phyloP scores from a whole-genome alignment of 2,797 vertebrate species.

The Menidia menidia region DNA sequence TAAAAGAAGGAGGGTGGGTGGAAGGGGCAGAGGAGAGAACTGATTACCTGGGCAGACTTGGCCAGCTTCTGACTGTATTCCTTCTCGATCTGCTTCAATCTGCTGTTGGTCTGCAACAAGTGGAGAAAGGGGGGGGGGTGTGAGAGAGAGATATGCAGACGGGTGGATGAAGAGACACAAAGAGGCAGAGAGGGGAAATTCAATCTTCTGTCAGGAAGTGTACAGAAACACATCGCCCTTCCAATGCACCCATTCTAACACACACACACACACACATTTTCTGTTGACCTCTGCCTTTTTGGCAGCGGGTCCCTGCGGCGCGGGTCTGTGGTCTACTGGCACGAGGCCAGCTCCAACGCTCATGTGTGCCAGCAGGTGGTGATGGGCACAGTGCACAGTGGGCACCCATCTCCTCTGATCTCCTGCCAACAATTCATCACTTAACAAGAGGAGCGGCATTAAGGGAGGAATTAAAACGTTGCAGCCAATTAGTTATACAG shows the following conservation, averaged over 20 bases:
- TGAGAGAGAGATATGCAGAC: constrained; percentile 66
- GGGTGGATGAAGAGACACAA: constrained; percentile 56
- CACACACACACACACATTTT: constrained; percentile 55
- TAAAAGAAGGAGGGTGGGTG: constrained; percentile 18
- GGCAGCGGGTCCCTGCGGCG: constrained; percentile 77
- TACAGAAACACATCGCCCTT: constrained; percentile 42
- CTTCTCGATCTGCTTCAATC: constrained; percentile 91
- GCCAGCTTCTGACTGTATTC: constrained; percentile 88
- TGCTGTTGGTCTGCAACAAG: constrained; percentile 88
- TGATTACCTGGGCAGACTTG: constrained; percentile 89
- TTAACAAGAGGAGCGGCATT: constrained; percentile 82
- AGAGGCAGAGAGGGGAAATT: constrained; percentile 67
- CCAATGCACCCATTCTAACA: constrained; percentile 72
- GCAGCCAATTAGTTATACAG: constrained; percentile 91
- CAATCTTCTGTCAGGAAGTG: constrained; percentile 80
- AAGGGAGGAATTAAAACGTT: constrained; percentile 79
- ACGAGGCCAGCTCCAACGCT: constrained; percentile 82
- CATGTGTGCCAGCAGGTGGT: constrained; percentile 85
- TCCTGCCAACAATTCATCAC: constrained; percentile 91
- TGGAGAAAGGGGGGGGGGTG: constrained; percentile 62
- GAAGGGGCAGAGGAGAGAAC: constrained; percentile 42
- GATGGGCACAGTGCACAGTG: constrained; percentile 77
- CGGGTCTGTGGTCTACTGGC: constrained; percentile 82
- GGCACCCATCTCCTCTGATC: constrained; percentile 86
- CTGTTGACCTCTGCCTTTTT: constrained; percentile 83